phyloP scores from a whole-genome alignment of 2,888 invertebrate species.

The Myopa tessellatipennis region DNA sequence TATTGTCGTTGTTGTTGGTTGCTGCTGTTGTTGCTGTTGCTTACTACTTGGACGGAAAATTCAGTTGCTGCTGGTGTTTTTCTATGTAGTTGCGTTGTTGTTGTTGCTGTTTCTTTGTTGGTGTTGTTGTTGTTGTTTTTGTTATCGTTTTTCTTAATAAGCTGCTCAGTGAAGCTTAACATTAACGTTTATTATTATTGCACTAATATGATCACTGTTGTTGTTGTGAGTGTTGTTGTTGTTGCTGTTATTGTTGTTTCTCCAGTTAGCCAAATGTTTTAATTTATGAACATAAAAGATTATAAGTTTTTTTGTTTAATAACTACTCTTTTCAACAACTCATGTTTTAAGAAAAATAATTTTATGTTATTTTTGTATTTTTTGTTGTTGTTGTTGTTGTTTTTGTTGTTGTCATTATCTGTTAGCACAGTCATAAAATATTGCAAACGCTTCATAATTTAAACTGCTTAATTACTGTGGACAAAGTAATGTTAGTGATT shows the following conservation, averaged over 20 bases:
- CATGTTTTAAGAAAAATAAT: no score
- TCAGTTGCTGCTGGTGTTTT: not conserved
- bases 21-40: not conserved
- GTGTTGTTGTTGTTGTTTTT: constrained; percentile 12
- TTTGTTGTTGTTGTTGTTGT: not conserved
- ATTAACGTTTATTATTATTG: constrained; percentile 31
- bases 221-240: constrained; percentile 30
- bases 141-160: constrained; percentile 32
- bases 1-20: not conserved
- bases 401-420: not conserved
- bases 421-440: not conserved
- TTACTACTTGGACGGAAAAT: not conserved
- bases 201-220: constrained; percentile 8
- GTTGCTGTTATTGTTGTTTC: constrained; percentile 29
- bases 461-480: not conserved
- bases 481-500: no score
- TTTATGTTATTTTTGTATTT: not conserved
- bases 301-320: not conserved
- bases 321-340: no score
- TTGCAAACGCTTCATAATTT: not conserved
- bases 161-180: constrained; percentile 39
- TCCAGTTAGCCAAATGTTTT: constrained; percentile 56
- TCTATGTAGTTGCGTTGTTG: not conserved
- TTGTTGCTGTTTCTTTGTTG: not conserved
- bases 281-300: constrained; percentile 50